Base-by-base conservation (phyloP, 1,140 invertebrate species). In the Drosophila burlai region DNA sequence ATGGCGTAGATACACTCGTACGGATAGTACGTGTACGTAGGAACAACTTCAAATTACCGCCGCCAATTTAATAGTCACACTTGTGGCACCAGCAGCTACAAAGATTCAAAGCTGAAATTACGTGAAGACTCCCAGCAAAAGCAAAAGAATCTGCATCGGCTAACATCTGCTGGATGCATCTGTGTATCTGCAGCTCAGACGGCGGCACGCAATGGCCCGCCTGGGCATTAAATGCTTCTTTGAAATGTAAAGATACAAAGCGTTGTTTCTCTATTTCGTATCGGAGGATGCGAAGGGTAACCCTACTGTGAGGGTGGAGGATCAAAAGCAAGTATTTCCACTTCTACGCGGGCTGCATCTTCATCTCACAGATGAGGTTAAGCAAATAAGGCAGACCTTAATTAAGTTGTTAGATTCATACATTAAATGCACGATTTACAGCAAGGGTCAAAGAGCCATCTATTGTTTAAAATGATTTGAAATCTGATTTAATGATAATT, bases 61-160 rank as follows among this genome's bases (percentile, higher is more conserved):
- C 79, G 86, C 85, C 85, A 90, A 90, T 90, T 90, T 90, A 90
- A 85, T 91, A 90, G 85, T 90, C 85, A 90, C 85, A 90, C 85
- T 90, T 90, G 85, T 84, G 76, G 73, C 78, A 84, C 6, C 49
- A 52, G 29, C 50, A 36, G 31, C 46, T 6, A 5, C 63, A 54
- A 54, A 36, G 64, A 77, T 86, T 46, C 73, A 64, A 68, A 81
- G 78, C 67, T 80, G 67, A 63, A 89, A 78, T 89, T 83, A 87
- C 80, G 72, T 65, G 59, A 67, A 81, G 69, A 57, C 78, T 86
- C 59, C 76, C 71, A 72, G 46, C 67, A 16, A 15, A 10, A 34
- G 31, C 31, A 2, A 34, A 18, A 40, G 36, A 76, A 81, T 47
- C 68, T 58, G 29, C 55, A 68, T 71, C 54, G 13, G 13, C 46